Base-by-base conservation (phyloP, 2,888 invertebrate genomes). In the Kuschelorhynchus macadamiae region DNA sequence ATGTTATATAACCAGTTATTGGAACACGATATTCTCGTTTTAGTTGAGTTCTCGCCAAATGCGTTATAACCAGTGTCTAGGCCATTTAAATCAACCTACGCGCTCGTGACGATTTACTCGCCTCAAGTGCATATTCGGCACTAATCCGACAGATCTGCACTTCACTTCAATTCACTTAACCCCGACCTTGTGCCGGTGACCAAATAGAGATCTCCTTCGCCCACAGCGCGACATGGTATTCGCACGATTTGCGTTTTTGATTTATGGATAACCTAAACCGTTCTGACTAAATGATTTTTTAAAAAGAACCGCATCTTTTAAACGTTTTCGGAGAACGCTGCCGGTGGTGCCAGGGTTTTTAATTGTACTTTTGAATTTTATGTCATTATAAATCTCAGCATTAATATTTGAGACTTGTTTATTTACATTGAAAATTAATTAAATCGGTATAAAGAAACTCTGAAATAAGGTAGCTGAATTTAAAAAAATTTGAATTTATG, bases 101-200 rank as follows among this genome's bases (percentile, higher is more conserved):
- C 12, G 36, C 11, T 18, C 14, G 55, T 42, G 30, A 14, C 41
- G 25, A 32, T 44, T 56, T 32, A 32, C 21, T 42, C 25, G 44
- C 56, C 7, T 57, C 30, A 53, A 44, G 30, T 49, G 39, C 56
- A 49, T 56, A 64, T 55, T 49, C 56, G 44, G 33, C 52, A 33
- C 32, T 61, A 44, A 39, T 52, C 36, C 11, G 20, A 52, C 20
- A 18, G 39, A 39, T 52, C 39, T 36, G 52, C 52, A 20, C 32
- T 8, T n/a, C n/a, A 7, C 3, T 25, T 3, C 25, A 7, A 3
- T 25, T 52, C 36, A 39, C n/a, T 52, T 52, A 39, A 39, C 44
- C 50, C 30, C 52, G 44, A 39, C 50, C 61, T 61, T 61, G 52
- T 53, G 18, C 52, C 50, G 50, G 17, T 61, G 61, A 61, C 52